Conservation (phyloP, 2,888 invertebrate genomes). For the Apamea anceps region DNA sequence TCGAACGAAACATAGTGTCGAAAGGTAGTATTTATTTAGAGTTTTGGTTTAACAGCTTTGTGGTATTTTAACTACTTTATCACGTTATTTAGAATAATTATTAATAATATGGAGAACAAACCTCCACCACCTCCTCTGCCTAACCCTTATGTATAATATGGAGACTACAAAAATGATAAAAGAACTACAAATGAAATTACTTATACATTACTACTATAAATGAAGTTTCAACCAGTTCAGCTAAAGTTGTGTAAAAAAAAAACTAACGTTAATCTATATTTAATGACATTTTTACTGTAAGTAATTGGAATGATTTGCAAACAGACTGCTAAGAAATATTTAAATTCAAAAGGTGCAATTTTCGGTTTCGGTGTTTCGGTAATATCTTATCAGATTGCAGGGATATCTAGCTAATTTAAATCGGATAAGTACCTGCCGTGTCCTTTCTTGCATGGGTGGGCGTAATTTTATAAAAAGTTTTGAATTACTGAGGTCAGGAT, state of each 20-base stretch:
- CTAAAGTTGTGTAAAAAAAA: not conserved
- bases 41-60: not conserved
- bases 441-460: conserved; percentile 16
- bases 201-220: not conserved
- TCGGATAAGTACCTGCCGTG: conserved; percentile 17
- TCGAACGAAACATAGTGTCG: conserved; percentile 24
- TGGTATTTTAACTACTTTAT: not conserved
- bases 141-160: not conserved
- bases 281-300: too few species aligned
- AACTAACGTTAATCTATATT: not conserved
- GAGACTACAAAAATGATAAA: not conserved
- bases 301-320: not conserved
- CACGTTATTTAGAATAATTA: not conserved
- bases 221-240: not conserved
- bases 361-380: too few species aligned
- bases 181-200: not conserved
- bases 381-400: not conserved
- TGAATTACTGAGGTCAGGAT: conserved; percentile 35
- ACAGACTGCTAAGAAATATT: not conserved
- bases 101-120: not conserved
- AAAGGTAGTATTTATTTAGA: conserved; percentile 9
- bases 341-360: not conserved
- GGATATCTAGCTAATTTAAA: conserved; percentile 34
- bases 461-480: conserved; percentile 44
- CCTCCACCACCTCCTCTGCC: not conserved